Evolutionary conservation across 2,113 vertebrate genomes (phyloP), one percentile per base, ranked within the genome.

Genomic region (Kobus ellipsiprymnus): DNA sequence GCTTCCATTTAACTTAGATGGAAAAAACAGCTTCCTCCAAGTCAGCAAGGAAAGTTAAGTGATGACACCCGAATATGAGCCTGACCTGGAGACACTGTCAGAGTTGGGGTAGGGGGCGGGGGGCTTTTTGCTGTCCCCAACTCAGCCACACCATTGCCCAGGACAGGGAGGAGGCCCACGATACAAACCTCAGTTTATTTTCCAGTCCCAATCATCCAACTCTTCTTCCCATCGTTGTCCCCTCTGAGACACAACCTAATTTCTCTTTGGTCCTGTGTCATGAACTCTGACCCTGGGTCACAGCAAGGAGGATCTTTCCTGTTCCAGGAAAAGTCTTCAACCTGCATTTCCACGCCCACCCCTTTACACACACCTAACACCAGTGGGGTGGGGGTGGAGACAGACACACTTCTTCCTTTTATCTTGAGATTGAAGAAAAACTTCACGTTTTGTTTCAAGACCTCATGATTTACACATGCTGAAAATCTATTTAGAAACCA

Each of bases 1-100:
- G 54, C 94, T 88, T 91, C 90, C 91, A 80, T 60, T 87, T 64
- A 74, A 44, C 23, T 80, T 74, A 71, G 30, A 97, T 90, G 88
- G 82, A 93, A 91, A 86, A 86, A 83, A 33, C 15, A 88, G 50
- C 92, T 60, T 94, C 82, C 82, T 95, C n/a, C 30, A 81, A 87
- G 62, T 82, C 54, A 87, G 86, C 82, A 54, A 86, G 50, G 62
- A 67, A 91, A 88, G 59, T 4, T 5, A 30, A 67, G 12, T 1
- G 40, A 44, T 9, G 25, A n/a, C 17, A 48, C 44, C 62, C 78
- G 54, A 48, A 46, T 7, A 29, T 6, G 9, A 92, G 17, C 1
- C 33, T 57, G 36, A 5, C 25, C 50, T 67, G 29, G 52, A 36
- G 50, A 33, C 27, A 44, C 15, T 21, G 60, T 19, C 48, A 27